Evolutionary conservation across 1,140 invertebrate species (phyloP).

Genomic region (Euwallacea similis): DNA sequence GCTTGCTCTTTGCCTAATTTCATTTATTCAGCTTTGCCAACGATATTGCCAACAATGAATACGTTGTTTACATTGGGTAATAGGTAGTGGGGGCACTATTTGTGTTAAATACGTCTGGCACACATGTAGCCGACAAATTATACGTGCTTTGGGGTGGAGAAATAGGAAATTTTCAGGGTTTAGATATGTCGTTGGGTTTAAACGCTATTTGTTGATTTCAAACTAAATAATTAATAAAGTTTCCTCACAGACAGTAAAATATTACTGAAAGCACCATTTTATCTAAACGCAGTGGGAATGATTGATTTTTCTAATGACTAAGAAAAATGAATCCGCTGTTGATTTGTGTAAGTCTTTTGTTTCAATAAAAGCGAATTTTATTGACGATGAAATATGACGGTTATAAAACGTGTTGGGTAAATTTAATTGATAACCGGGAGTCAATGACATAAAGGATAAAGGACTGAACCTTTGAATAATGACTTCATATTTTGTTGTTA

Average conservation of each 20-base stretch:
- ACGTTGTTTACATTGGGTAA: slow-evolving; percentile 5
- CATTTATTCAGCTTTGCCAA: slow-evolving; percentile 6
- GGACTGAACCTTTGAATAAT: background rate
- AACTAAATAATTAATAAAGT: no score
- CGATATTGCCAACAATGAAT: slow-evolving; percentile 10
- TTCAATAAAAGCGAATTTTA: background rate
- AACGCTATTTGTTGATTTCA: no score
- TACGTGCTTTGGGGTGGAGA: background rate
- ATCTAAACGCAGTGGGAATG: background rate
- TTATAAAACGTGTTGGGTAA: no score
- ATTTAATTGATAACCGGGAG: background rate
- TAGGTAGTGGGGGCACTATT: background rate
- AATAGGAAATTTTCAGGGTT: no score
- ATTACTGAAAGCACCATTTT: slow-evolving; percentile 9
- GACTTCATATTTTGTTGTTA: no score
- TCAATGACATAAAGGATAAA: slow-evolving; percentile 2
- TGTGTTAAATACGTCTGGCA: slow-evolving; percentile 5
- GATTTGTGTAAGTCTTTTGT: slow-evolving; percentile 6
- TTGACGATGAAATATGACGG: background rate
- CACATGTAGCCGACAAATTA: background rate
- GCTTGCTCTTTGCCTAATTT: slow-evolving; percentile 3
- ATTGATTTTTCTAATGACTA: slow-evolving; percentile 6
- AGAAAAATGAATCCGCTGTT: background rate
- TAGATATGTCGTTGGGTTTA: no score
- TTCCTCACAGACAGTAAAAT: background rate